phyloP scores from a whole-genome alignment of 2,797 vertebrate species.

The Tinamus major region DNA sequence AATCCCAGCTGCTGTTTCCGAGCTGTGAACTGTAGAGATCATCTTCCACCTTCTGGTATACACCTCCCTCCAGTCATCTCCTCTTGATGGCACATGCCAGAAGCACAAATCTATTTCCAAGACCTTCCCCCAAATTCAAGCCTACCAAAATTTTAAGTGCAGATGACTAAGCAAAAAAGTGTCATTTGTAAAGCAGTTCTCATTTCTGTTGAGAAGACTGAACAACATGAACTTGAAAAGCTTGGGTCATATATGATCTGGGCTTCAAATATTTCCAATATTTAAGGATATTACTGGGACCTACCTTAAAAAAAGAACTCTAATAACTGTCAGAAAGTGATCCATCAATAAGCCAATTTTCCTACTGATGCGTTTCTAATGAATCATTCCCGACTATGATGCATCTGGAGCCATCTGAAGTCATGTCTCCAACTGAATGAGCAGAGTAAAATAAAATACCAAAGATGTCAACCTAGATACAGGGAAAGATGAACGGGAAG shows the following conservation, averaged over 20 bases:
- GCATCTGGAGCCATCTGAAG: not conserved
- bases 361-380: not conserved
- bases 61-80: not conserved
- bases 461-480: not conserved
- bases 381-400: not conserved
- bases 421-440: not conserved
- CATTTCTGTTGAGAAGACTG: not conserved
- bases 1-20: not conserved
- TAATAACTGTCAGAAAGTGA: not conserved
- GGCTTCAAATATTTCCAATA: not conserved
- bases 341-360: not conserved
- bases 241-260: not conserved
- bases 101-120: not conserved
- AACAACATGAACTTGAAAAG: not conserved
- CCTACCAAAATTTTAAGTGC: not conserved
- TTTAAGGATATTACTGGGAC: not conserved
- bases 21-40: not conserved
- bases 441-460: rapidly evolving
- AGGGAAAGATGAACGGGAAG: not conserved
- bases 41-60: rapidly evolving
- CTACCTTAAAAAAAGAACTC: not conserved
- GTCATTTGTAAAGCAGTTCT: not conserved
- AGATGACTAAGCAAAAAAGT: not conserved
- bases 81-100: not conserved
- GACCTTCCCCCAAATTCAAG: not conserved